Evolutionary conservation across 2,888 invertebrate species (phyloP).

Genomic region (Eupithecia inturbata): DNA sequence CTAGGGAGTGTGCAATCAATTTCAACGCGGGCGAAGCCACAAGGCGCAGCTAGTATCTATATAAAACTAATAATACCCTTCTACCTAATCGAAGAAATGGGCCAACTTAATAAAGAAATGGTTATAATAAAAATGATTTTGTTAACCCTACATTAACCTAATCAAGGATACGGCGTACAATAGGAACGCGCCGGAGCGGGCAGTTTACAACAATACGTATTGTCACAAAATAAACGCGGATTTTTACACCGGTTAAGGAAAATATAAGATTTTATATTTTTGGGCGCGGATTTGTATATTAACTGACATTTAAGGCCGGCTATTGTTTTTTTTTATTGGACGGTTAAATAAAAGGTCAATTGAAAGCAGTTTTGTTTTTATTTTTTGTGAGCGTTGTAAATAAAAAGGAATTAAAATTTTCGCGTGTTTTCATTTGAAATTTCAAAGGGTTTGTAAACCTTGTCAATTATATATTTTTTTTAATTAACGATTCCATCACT

Average conservation of each 20-base stretch:
- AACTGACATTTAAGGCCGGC: constrained; percentile 17
- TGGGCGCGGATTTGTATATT: constrained; percentile 18
- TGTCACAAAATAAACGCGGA: constrained; percentile 48
- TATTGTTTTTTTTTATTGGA: constrained; percentile 31
- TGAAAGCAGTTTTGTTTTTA: constrained; percentile 17
- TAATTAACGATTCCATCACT: not conserved
- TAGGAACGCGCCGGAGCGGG: constrained; percentile 47
- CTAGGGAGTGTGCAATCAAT: no score
- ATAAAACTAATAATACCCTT: not conserved
- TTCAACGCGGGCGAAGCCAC: no score
- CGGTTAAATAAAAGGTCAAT: constrained; percentile 19
- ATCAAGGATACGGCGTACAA: constrained; percentile 60
- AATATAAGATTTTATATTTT: constrained; percentile 42
- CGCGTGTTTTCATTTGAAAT: no score
- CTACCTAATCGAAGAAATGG: not conserved
- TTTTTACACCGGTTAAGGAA: constrained; percentile 39
- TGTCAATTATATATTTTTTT: not conserved
- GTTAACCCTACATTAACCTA: constrained; percentile 44
- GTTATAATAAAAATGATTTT: constrained; percentile 9
- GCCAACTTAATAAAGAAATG: not conserved
- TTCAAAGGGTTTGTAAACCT: not conserved
- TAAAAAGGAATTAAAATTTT: no score
- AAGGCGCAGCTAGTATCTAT: no score
- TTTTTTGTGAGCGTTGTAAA: not conserved
- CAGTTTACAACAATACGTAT: constrained; percentile 47